phyloP scores from a whole-genome alignment of 2,113 vertebrate genomes.

The Falco punctatus region DNA sequence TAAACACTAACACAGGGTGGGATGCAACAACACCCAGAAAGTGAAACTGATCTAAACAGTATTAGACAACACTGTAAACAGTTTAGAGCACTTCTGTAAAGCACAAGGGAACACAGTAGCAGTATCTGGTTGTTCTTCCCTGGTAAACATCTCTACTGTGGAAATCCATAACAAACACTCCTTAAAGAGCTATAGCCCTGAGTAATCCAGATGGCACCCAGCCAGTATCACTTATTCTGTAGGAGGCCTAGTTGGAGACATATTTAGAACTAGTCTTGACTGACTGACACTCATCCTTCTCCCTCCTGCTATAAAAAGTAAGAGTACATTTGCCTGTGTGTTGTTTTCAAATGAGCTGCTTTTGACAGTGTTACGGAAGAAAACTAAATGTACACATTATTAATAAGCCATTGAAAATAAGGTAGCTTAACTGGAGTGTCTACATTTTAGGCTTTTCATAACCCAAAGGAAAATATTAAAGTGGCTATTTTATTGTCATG shows the following conservation, averaged over 20 bases:
- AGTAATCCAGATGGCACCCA: not conserved
- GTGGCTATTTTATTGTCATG: not conserved
- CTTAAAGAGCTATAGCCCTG: constrained; percentile 4
- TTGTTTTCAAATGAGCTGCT: not conserved
- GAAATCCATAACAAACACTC: constrained; percentile 31
- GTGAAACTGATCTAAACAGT: not conserved
- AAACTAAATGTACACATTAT: not conserved
- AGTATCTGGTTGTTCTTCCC: constrained; percentile 6
- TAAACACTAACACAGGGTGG: not conserved
- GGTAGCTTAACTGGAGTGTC: not conserved
- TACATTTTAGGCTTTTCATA: not conserved
- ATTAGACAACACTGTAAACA: not conserved
- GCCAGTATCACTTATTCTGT: constrained; percentile 21
- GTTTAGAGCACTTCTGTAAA: not conserved
- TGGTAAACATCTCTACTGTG: not conserved
- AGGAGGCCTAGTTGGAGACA: not conserved
- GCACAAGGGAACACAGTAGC: not conserved
- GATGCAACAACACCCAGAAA: not conserved
- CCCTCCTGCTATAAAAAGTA: constrained; percentile 21
- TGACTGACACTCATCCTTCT: constrained; percentile 42
- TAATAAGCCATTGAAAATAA: not conserved
- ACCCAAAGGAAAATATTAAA: not conserved
- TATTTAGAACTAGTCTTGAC: constrained; percentile 9
- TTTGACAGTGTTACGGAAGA: not conserved
- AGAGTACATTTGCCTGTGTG: not conserved